Evolutionary conservation across 2,113 vertebrate species (phyloP).

Genomic region (Phoxinus phoxinus): DNA sequence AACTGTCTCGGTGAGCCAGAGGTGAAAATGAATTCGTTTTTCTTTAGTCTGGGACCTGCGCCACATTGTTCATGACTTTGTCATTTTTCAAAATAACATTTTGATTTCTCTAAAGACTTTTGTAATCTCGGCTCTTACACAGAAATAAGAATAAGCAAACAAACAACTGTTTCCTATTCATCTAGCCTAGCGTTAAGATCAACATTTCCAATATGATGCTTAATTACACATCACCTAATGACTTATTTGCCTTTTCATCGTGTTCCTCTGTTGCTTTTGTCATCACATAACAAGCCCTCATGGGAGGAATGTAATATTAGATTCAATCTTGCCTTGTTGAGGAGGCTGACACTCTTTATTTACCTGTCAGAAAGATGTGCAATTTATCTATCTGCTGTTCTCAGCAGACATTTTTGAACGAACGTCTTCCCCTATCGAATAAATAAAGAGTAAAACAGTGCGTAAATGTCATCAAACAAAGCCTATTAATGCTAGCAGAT

Average conservation of each 20-base stretch:
- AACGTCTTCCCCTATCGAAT: neutral
- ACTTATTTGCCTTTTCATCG: neutral
- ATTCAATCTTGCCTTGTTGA: neutral
- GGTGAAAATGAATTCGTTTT: neutral
- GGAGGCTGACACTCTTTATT: neutral
- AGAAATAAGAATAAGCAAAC: conserved; percentile 1
- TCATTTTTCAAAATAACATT: conserved; percentile 26
- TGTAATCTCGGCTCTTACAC: neutral
- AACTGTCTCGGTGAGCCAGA: neutral
- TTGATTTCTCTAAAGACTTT: conserved; percentile 23
- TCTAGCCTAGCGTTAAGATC: neutral
- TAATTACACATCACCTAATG: conserved; percentile 17
- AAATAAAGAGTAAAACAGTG: conserved; percentile 19
- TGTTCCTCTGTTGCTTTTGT: conserved; percentile 1
- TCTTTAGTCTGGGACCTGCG: conserved; percentile 26
- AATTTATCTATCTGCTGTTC: conserved; percentile 1
- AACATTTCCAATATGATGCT: conserved; percentile 1
- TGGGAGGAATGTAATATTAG: conserved; percentile 9
- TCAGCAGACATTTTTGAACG: neutral
- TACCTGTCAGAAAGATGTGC: conserved; percentile 4
- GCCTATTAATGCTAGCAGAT: conserved; percentile 37
- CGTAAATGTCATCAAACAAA: conserved; percentile 38
- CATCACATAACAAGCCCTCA: neutral
- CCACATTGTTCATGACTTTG: conserved; percentile 15
- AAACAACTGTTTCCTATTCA: conserved; percentile 29